phyloP scores from a whole-genome alignment of 2,888 invertebrate species.

The Dynastes maya region DNA sequence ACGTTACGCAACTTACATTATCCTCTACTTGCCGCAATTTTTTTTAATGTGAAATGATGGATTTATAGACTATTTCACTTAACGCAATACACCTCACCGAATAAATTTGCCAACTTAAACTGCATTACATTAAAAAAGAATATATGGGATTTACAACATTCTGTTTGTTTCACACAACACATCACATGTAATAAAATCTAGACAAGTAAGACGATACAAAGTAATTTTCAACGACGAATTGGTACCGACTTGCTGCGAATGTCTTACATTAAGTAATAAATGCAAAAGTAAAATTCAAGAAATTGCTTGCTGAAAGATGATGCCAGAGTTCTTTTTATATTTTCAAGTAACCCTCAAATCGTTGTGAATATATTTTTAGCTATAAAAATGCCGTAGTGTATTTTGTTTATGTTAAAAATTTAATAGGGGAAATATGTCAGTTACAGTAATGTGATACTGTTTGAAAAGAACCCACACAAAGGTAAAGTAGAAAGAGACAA shows the following conservation, averaged over 20 bases:
- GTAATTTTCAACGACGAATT: constrained; percentile 6
- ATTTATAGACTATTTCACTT: too few relatives aligned
- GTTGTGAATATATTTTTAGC: constrained; percentile 8
- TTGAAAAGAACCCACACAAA: neutral
- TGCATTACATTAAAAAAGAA: constrained; percentile 15
- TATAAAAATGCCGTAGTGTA: neutral
- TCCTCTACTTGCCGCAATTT: too few relatives aligned
- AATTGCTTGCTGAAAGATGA: constrained; percentile 17
- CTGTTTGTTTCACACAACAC: constrained; percentile 34
- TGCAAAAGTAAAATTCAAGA: neutral
- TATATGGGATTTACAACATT: constrained; percentile 17
- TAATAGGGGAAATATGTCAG: neutral
- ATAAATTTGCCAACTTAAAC: constrained; percentile 21
- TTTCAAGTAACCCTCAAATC: constrained; percentile 1
- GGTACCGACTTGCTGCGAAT: too few relatives aligned
- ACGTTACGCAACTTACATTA: too few relatives aligned
- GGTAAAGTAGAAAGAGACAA: too few relatives aligned
- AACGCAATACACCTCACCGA: neutral
- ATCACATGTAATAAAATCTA: constrained; percentile 22
- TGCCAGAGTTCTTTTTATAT: neutral
- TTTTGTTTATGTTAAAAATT: too few relatives aligned
- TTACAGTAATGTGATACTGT: neutral
- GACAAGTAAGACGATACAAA: constrained; percentile 17
- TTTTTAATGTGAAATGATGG: too few relatives aligned
- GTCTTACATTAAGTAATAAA: constrained; percentile 15